A percentile compares a stretch with the other conserved stretches of the same genome.
Evolutionary conservation across 2,113 vertebrate genomes (phyloP).

Genomic region (Anarhynchus alexandrinus): DNA sequence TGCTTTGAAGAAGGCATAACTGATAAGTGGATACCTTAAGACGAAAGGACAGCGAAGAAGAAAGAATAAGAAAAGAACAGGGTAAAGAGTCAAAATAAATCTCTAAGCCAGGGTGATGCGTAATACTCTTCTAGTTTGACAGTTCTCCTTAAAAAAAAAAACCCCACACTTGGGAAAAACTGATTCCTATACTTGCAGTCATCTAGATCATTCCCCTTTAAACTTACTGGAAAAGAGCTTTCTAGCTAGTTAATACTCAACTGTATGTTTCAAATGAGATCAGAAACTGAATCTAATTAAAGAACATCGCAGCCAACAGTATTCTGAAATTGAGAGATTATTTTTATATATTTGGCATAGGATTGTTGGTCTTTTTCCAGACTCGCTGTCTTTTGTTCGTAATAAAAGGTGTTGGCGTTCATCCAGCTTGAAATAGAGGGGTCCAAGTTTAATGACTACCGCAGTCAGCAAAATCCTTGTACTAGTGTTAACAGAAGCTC

Average conservation of each 20-base stretch:
- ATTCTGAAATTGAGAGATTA: conserved; percentile 33
- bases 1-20: background rate
- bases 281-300: conserved; percentile 48
- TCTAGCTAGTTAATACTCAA: background rate
- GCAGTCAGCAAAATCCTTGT: conserved; percentile 56
- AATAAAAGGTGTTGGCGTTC: conserved; percentile 36
- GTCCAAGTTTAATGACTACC: conserved; percentile 43
- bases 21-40: background rate
- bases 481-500: conserved; percentile 35
- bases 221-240: background rate
- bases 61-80: background rate
- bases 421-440: conserved; percentile 37
- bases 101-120: background rate
- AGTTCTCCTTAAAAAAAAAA: background rate
- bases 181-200: background rate
- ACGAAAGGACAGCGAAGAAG: background rate
- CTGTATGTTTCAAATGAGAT: conserved; percentile 27
- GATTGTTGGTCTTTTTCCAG: conserved; percentile 17
- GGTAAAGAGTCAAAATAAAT: background rate
- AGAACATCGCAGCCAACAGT: background rate
- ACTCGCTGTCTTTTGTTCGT: background rate
- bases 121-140: background rate
- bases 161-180: background rate
- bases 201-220: background rate
- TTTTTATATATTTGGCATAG: conserved; percentile 44